phyloP scores from a whole-genome alignment of 2,888 invertebrate genomes.

The Chalcosyrphus nemorum region DNA sequence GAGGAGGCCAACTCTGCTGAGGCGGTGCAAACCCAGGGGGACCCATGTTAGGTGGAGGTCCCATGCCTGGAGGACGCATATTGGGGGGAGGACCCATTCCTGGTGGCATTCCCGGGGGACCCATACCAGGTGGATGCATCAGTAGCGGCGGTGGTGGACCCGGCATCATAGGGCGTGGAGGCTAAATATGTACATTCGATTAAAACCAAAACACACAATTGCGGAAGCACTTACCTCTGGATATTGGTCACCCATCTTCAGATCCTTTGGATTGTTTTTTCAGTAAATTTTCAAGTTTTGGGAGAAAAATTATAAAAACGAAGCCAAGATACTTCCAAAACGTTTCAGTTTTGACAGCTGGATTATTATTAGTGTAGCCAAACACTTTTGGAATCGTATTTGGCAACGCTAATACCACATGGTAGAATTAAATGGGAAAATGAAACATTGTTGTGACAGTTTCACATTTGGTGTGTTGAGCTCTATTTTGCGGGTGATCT shows the following conservation, averaged over 20 bases:
- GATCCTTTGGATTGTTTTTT: background rate
- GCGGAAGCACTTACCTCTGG: constrained; percentile 75
- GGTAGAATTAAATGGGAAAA: constrained; percentile 1
- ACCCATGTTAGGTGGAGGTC: constrained; percentile 33
- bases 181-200: constrained; percentile 7
- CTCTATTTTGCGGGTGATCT: background rate
- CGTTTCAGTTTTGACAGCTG: background rate
- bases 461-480: background rate
- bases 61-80: constrained; percentile 42
- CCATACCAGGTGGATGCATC: constrained; percentile 68
- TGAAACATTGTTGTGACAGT: constrained; percentile 11
- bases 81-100: constrained; percentile 46
- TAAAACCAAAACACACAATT: too few relatives aligned
- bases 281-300: background rate
- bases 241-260: constrained; percentile 77
- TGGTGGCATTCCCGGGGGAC: constrained; percentile 53
- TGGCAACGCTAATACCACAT: constrained; percentile 2
- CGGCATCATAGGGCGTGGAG: constrained; percentile 35
- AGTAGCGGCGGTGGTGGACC: constrained; percentile 54
- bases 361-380: background rate
- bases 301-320: background rate
- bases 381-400: background rate
- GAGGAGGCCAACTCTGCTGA: constrained; percentile 59
- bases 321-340: background rate
- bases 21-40: constrained; percentile 49